A percentile compares a stretch with the other conserved stretches of the same genome.
phyloP scores from a whole-genome alignment of 1,140 invertebrate species.

The Bombus soroeensis region DNA sequence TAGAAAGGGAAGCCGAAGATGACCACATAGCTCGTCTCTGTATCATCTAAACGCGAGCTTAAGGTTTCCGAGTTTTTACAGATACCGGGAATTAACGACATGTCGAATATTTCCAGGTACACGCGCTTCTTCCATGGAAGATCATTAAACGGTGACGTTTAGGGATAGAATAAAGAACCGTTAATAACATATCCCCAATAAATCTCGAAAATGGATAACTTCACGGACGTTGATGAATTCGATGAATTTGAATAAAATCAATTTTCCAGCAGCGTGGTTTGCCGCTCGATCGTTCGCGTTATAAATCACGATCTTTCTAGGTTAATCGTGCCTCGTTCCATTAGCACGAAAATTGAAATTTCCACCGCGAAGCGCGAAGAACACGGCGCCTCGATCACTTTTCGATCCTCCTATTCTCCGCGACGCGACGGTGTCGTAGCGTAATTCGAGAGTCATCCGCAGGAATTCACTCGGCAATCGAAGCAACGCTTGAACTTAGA shows the following conservation, averaged over 20 bases:
- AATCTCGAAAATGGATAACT: not conserved
- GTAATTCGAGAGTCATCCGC: conserved; percentile 4
- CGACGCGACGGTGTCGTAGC: not conserved
- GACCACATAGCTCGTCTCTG: not conserved
- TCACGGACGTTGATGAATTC: not conserved
- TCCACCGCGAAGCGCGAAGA: not conserved
- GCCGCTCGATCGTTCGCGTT: not conserved
- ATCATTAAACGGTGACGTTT: not conserved
- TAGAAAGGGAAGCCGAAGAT: not conserved
- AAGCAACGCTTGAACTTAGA: conserved; percentile 12
- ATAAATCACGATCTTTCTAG: conserved; percentile 2
- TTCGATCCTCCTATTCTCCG: not conserved
- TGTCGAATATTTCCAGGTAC: not conserved
- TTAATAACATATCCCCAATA: not conserved
- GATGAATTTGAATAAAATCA: not conserved
- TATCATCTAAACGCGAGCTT: not conserved
- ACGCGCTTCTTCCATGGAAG: not conserved
- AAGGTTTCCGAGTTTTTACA: not conserved
- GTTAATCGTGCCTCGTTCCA: not conserved
- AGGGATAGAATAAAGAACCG: not conserved
- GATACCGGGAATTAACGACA: not conserved
- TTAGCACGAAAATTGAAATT: conserved; percentile 11
- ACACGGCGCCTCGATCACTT: not conserved
- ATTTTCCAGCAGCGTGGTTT: not conserved
- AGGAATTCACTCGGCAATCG: not conserved